phyloP scores from a whole-genome alignment of 1,140 invertebrate species.

The Drosophila erecta region DNA sequence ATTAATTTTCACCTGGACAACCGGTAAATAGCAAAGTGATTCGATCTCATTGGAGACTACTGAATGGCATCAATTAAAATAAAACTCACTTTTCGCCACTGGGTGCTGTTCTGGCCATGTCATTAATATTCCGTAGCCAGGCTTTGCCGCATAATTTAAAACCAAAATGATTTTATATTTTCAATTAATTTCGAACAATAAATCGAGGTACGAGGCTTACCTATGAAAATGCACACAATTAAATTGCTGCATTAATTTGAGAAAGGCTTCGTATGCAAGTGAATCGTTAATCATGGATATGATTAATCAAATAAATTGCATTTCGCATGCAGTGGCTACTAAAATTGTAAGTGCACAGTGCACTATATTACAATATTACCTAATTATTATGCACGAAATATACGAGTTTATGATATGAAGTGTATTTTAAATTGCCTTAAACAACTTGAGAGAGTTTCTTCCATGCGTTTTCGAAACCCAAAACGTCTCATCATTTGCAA shows the following conservation, averaged over 20 bases:
- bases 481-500: conserved; percentile 35
- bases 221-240: conserved; percentile 27
- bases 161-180: conserved; percentile 44
- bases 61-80: conserved; percentile 59
- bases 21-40: conserved; percentile 20
- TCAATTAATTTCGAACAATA: conserved; percentile 63
- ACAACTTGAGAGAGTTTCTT: background rate
- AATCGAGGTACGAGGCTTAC: conserved; percentile 19
- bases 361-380: too few species aligned
- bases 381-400: too few species aligned
- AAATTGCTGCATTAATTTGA: conserved; percentile 31
- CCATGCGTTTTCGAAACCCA: conserved; percentile 16
- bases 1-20: conserved; percentile 1
- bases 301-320: conserved; percentile 31
- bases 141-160: conserved; percentile 59
- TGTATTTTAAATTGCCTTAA: background rate
- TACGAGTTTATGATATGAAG: too few species aligned
- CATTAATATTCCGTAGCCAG: conserved; percentile 54
- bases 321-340: background rate
- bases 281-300: conserved; percentile 31
- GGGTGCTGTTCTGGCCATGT: conserved; percentile 26
- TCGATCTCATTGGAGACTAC: conserved; percentile 13
- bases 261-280: conserved; percentile 20
- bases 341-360: background rate
- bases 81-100: conserved; percentile 46